Evolutionary conservation across 2,888 invertebrate species (phyloP).

Genomic region (Slavum lentiscoides): DNA sequence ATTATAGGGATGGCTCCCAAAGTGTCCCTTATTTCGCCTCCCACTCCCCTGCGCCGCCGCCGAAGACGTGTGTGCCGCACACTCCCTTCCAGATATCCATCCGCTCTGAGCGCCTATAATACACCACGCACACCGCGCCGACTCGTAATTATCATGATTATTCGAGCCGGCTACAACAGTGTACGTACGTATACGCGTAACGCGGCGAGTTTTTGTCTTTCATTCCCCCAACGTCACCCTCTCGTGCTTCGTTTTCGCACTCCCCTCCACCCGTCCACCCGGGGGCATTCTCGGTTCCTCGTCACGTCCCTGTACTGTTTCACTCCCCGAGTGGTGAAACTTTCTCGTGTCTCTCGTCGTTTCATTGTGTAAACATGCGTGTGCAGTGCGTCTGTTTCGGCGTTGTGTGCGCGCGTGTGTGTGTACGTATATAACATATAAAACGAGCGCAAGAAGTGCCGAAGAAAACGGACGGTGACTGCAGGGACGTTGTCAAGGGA

Average conservation of each 20-base stretch:
- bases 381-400: background rate
- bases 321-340: conserved; percentile 3
- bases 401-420: background rate
- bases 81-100: background rate
- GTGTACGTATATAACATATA: background rate
- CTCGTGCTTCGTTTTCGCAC: background rate
- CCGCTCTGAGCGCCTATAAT: background rate
- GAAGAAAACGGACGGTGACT: conserved; percentile 21
- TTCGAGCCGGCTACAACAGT: conserved; percentile 13
- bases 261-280: background rate
- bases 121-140: conserved; percentile 10
- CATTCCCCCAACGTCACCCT: background rate
- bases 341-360: conserved; percentile 25
- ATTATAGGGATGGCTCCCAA: background rate
- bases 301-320: no score
- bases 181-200: no score
- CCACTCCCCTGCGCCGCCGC: background rate
- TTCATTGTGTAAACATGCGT: conserved; percentile 4
- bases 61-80: background rate
- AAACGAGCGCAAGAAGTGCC: conserved; percentile 6
- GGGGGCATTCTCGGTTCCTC: no score
- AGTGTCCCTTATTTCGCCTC: conserved; percentile 30
- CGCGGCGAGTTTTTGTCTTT: conserved; percentile 41
- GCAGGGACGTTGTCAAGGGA: no score
- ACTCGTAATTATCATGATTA: conserved; percentile 49